phyloP scores from a whole-genome alignment of 2,113 vertebrate species.

The Zapornia atra region DNA sequence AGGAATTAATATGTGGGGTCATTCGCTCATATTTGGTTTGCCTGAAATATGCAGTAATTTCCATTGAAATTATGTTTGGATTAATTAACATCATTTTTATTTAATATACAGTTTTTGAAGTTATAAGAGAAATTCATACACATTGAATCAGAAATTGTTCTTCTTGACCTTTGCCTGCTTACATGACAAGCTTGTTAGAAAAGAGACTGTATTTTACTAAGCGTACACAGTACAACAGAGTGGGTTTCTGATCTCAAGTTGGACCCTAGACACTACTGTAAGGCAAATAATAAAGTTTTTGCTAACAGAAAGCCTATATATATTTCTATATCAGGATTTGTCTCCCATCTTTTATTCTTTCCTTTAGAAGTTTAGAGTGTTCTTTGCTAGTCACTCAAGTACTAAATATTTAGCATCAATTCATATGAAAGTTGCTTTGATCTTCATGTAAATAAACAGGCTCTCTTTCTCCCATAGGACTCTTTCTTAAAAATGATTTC shows the following conservation, averaged over 20 bases:
- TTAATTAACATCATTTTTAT: background rate
- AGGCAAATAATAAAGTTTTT: background rate
- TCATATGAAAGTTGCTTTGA: slow-evolving; percentile 74
- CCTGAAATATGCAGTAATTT: background rate
- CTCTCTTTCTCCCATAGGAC: slow-evolving; percentile 63
- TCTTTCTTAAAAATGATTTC: slow-evolving; percentile 73
- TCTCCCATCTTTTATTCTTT: slow-evolving; percentile 14
- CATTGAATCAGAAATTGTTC: background rate
- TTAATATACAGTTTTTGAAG: background rate
- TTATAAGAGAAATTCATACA: background rate
- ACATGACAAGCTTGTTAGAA: background rate
- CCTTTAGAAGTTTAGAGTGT: slow-evolving; percentile 38
- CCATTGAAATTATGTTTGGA: background rate
- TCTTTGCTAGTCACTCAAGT: slow-evolving; percentile 63
- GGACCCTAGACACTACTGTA: background rate
- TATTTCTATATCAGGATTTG: background rate
- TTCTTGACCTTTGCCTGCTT: background rate
- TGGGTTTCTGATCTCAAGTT: background rate
- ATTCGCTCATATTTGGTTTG: slow-evolving; percentile 8
- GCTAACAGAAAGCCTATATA: background rate
- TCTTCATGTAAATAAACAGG: slow-evolving; percentile 76
- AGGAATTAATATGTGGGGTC: background rate
- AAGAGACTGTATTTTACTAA: background rate
- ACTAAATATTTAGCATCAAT: slow-evolving; percentile 63
- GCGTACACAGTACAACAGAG: background rate